These are phyloP conservation scores for Melinaea marsaeus DNA, from an alignment of 2,888 invertebrate species.

Conservation along the genomic window DNA sequence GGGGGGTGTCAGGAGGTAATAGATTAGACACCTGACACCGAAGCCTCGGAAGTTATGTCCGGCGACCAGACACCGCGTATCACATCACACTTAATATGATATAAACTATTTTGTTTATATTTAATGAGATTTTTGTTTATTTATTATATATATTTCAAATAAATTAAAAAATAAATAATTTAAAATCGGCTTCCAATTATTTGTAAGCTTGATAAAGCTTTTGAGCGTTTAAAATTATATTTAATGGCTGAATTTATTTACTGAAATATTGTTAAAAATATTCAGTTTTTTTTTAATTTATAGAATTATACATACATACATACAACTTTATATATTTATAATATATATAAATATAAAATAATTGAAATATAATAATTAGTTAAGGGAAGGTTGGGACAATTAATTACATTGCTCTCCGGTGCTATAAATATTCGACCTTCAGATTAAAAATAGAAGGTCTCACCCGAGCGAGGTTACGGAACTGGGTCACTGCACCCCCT, in stretches of 20 bases:
- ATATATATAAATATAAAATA: neutral
- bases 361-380: conserved; percentile 25
- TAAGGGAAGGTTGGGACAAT: conserved; percentile 36
- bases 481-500: conserved; percentile 67
- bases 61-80: conserved; percentile 54
- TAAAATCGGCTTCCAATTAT: too few species aligned
- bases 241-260: too few species aligned
- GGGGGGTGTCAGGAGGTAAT: conserved; percentile 37
- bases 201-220: too few species aligned
- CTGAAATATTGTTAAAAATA: too few species aligned
- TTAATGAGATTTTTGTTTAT: neutral
- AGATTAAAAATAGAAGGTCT: conserved; percentile 76
- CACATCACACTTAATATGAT: conserved; percentile 23
- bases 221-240: too few species aligned
- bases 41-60: conserved; percentile 67
- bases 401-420: conserved; percentile 43
- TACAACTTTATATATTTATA: neutral
- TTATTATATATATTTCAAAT: too few species aligned
- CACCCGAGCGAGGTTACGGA: conserved; percentile 71
- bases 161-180: too few species aligned
- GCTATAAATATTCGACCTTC: conserved; percentile 77
- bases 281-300: too few species aligned
- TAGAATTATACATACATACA: too few species aligned
- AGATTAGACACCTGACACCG: conserved; percentile 62
- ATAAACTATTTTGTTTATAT: conserved; percentile 25